Conservation (phyloP, 2,113 vertebrate genomes). For the Pollimyrus isidori region DNA sequence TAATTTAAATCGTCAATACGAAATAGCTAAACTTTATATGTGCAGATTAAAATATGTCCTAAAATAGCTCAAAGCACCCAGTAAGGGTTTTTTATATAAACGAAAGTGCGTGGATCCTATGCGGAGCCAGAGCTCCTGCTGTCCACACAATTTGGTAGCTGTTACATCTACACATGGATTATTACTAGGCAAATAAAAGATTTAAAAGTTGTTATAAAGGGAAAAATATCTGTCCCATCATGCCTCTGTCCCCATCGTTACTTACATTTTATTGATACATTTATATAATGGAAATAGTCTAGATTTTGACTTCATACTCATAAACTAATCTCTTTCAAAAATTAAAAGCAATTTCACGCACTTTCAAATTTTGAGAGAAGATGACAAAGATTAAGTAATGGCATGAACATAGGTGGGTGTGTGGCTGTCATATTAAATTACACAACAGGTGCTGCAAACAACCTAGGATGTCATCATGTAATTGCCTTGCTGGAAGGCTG, state of each 20-base stretch:
- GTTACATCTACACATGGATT: slow-evolving; percentile 52
- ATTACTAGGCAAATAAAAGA: slow-evolving; percentile 17
- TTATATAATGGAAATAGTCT: neutral
- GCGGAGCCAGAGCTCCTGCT: slow-evolving; percentile 53
- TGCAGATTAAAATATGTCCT: slow-evolving; percentile 54
- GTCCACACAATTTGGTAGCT: slow-evolving; percentile 53
- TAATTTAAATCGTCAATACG: slow-evolving; percentile 54
- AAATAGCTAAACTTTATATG: slow-evolving; percentile 57
- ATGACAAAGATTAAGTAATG: neutral
- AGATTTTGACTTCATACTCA: neutral
- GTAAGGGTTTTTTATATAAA: slow-evolving; percentile 56
- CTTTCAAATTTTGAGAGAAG: neutral
- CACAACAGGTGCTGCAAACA: neutral
- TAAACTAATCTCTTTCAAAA: neutral
- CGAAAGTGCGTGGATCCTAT: slow-evolving; percentile 51
- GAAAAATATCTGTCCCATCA: slow-evolving; percentile 47
- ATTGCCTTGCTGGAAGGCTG: neutral
- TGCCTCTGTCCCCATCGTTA: slow-evolving; percentile 36
- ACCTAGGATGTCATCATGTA: neutral
- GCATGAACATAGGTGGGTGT: neutral
- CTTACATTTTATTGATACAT: slow-evolving; percentile 20
- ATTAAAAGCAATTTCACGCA: neutral
- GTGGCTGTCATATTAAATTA: neutral
- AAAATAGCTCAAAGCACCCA: slow-evolving; percentile 55
- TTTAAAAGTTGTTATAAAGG: slow-evolving; percentile 35